These are phyloP conservation scores for Pundamilia nyererei DNA, from an alignment of 2,113 vertebrate species.

Conservation along the genomic window DNA sequence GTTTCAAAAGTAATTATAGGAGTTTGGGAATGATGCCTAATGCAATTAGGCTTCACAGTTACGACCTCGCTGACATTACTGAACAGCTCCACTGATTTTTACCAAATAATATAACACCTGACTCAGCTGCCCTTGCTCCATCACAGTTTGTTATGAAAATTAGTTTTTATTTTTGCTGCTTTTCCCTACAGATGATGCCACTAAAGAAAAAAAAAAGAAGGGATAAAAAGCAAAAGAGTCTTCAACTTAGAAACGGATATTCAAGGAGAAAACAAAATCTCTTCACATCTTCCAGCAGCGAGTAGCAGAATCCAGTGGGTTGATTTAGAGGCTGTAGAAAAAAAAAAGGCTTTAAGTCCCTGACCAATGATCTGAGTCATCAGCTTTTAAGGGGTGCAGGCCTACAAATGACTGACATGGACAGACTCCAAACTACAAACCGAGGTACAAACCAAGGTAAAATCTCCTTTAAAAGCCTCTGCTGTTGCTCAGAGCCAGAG, in stretches of 20 bases:
- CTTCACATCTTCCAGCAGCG: background rate
- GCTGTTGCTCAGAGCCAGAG: background rate
- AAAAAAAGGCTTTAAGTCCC: background rate
- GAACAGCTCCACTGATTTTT: background rate
- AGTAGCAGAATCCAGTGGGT: slow-evolving; percentile 3
- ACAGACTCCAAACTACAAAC: background rate
- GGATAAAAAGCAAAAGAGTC: background rate
- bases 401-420: slow-evolving; percentile 1
- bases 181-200: background rate
- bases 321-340: background rate
- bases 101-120: background rate
- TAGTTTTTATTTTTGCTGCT: background rate
- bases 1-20: background rate
- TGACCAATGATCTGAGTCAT: background rate
- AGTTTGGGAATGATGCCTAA: background rate
- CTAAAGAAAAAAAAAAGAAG: background rate
- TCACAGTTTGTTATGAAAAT: background rate
- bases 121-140: background rate
- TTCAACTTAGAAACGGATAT: background rate
- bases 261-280: slow-evolving; percentile 5
- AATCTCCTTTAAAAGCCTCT: background rate
- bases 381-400: background rate
- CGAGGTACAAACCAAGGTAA: background rate
- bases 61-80: background rate
- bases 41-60: background rate